Evolutionary conservation across 2,888 invertebrate genomes (phyloP).

Genomic region (Drosophila meridionalis): DNA sequence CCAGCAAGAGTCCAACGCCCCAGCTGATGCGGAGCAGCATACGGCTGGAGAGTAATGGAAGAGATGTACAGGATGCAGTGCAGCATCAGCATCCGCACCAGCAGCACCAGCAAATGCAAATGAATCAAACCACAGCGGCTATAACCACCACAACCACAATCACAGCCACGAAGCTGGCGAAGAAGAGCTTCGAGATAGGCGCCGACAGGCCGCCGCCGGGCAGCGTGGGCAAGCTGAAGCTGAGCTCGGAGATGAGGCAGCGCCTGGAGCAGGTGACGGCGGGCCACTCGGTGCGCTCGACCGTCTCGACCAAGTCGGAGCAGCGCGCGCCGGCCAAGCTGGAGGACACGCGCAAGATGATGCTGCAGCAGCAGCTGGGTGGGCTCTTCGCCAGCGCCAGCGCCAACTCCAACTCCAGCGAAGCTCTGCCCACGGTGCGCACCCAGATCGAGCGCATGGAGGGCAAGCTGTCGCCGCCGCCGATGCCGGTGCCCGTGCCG

Average conservation of each 20-base stretch:
- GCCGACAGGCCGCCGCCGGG: slow-evolving; percentile 93
- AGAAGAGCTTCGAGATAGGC: slow-evolving; percentile 91
- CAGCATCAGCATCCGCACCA: slow-evolving; percentile 14
- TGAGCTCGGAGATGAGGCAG: slow-evolving; percentile 96
- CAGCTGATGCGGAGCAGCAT: slow-evolving; percentile 77
- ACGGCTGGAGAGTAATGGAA: slow-evolving; percentile 68
- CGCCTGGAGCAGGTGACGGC: slow-evolving; percentile 95
- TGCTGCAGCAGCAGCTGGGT: slow-evolving; percentile 94
- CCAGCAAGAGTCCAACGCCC: slow-evolving; percentile 80
- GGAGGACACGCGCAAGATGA: slow-evolving; percentile 93
- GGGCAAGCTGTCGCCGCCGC: slow-evolving; percentile 86
- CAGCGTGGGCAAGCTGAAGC: slow-evolving; percentile 94
- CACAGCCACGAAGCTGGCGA: slow-evolving; percentile 68
- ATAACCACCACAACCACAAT: slow-evolving; percentile 34
- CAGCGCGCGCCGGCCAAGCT: slow-evolving; percentile 91
- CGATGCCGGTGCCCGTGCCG: slow-evolving; percentile 63
- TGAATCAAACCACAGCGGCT: slow-evolving; percentile 33
- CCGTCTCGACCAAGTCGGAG: slow-evolving; percentile 90
- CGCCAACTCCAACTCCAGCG: slow-evolving; percentile 17
- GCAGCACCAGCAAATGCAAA: slow-evolving; percentile 12
- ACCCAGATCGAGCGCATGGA: slow-evolving; percentile 88
- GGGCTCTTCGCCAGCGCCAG: slow-evolving; percentile 84
- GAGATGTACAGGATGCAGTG: background rate
- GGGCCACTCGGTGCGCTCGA: slow-evolving; percentile 93
- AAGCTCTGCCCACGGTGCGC: slow-evolving; percentile 83